Evolutionary conservation across 2,797 vertebrate species (phyloP), one percentile per base, ranked within the genome.

Genomic region (Cebuella pygmaea): DNA sequence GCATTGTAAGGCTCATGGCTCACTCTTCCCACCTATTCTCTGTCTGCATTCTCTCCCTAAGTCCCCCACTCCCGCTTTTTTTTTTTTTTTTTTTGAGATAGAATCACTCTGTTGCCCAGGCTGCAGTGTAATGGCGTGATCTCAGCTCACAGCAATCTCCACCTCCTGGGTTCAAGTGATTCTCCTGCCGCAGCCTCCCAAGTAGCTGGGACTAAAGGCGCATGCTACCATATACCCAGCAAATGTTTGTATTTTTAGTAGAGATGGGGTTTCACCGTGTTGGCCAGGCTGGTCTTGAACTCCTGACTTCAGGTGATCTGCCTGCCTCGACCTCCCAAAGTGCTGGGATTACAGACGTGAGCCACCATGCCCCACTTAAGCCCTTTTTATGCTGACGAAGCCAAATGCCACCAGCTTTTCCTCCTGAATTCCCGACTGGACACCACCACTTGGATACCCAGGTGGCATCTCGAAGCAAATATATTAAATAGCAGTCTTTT

Each of bases 311-410:
- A 36, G n/a, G 19, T 36, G n/a, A 70, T 70, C 67, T n/a, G 9
- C 19, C 19, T 9, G 10, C 67, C n/a, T 70, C 7, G 19, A n/a
- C 67, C 9, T 70, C n/a, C n/a, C 67, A 70, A 70, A 70, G n/a
- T 36, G n/a, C n/a, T 33, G 67, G 19, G 19, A 70, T 70, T 70
- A 22, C 9, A 36, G 67, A 19, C 9, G 7, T 70, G n/a, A 70
- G 67, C 67, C 67, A 70, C 19, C 4, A 36, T 20, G 33, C n/a
- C n/a, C n/a, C 2, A 0, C 67, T 19, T 70, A 22, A 33, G 5
- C 17, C 14, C 2, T 59, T 27, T 48, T 14, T 7, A 8, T 3
- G 0, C 36, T 46, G 30, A 46, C 5, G 14, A 3, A 4, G 46
- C 27, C 27, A 44, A 14, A 41, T 15, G 1, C 4, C 7, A 57